Conservation (phyloP, 2,113 vertebrate species). For the Egretta garzetta region DNA sequence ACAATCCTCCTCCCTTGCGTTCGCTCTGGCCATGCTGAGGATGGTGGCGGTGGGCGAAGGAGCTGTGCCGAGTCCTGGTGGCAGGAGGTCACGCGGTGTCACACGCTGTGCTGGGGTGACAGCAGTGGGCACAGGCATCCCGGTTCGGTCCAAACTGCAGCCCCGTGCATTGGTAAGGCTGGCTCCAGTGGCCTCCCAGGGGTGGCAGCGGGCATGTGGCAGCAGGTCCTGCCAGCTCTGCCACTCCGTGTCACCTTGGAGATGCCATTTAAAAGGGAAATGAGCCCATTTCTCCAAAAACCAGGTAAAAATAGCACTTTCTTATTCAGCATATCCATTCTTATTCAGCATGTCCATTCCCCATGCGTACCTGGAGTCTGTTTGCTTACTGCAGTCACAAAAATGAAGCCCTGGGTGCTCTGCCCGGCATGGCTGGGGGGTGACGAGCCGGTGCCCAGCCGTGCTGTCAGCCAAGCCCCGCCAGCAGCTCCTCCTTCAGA, state of each 20-base stretch:
- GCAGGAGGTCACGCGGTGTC: not conserved
- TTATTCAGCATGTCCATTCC: slow-evolving; percentile 8
- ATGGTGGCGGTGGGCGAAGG: not conserved
- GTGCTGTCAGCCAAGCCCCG: accelerated
- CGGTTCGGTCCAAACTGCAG: accelerated
- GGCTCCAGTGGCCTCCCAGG: not conserved
- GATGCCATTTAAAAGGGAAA: not conserved
- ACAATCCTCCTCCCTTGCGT: accelerated
- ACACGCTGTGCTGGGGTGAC: accelerated
- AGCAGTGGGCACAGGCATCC: accelerated
- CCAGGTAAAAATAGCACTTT: slow-evolving; percentile 9
- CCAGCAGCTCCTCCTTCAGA: not conserved
- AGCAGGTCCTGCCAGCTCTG: not conserved
- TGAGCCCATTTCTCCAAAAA: not conserved
- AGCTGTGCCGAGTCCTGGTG: not conserved
- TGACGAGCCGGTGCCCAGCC: not conserved
- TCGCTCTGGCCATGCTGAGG: not conserved
- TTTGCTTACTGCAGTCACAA: not conserved
- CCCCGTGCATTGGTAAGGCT: accelerated
- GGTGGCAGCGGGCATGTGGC: not conserved
- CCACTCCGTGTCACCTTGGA: not conserved
- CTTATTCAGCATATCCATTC: slow-evolving; percentile 25
- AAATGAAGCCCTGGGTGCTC: not conserved
- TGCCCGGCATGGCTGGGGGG: not conserved
- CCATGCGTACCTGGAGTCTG: accelerated